Evolutionary conservation across 2,113 vertebrate genomes (phyloP).

Genomic region (Noctilio leporinus): DNA sequence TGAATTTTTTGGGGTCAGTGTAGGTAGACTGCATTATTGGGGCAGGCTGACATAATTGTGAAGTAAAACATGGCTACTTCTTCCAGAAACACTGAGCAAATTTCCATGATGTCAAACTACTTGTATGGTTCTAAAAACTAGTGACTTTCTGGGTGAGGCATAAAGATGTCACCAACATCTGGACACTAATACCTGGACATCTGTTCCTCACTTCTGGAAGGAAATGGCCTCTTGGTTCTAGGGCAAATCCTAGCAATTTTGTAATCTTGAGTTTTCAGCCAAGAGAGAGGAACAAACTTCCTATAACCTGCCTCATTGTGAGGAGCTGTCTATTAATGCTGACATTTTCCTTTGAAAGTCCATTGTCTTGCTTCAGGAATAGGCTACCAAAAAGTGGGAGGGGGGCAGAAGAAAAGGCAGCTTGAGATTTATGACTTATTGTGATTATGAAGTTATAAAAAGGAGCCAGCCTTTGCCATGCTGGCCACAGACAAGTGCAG

Average conservation of each 20-base stretch:
- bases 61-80: not conserved
- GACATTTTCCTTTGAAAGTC: conserved; percentile 51
- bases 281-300: not conserved
- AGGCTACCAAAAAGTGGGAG: not conserved
- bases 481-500: conserved; percentile 60
- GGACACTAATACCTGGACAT: not conserved
- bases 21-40: not conserved
- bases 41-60: not conserved
- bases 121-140: not conserved
- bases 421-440: conserved; percentile 63
- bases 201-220: not conserved
- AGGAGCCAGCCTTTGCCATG: conserved; percentile 36
- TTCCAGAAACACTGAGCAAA: not conserved
- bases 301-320: conserved; percentile 12
- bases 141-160: not conserved
- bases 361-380: conserved; percentile 44
- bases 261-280: not conserved
- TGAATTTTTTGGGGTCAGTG: not conserved
- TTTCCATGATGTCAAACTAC: not conserved
- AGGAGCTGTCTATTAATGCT: conserved; percentile 33
- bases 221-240: not conserved
- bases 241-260: not conserved
- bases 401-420: not conserved
- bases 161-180: not conserved
- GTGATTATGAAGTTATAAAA: conserved; percentile 71